Evolutionary conservation across 2,888 invertebrate species (phyloP).

Genomic region (Icerya purchasi): DNA sequence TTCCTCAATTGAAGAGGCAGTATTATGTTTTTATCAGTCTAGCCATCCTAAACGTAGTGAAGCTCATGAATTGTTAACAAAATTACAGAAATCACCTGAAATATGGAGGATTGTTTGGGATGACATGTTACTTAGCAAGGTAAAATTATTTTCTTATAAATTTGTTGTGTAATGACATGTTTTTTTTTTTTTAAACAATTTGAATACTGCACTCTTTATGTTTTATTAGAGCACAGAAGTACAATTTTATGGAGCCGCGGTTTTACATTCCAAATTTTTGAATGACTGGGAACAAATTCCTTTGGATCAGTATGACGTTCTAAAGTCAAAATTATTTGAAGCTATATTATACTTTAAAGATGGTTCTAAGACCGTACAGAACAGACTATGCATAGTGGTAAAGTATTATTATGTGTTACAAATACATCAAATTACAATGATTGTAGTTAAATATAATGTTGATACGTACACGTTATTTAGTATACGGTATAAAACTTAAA

Average conservation of each 20-base stretch:
- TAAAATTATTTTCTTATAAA: conserved; percentile 24
- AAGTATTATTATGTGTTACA: too few species aligned
- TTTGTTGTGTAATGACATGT: background rate
- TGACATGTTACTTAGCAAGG: conserved; percentile 58
- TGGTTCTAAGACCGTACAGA: conserved; percentile 67
- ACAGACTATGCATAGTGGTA: conserved; percentile 71
- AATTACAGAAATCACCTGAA: conserved; percentile 61
- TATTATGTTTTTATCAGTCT: conserved; percentile 11
- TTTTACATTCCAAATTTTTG: conserved; percentile 67
- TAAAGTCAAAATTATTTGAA: conserved; percentile 56
- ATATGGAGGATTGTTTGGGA: conserved; percentile 91
- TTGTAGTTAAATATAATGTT: background rate
- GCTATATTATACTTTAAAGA: conserved; percentile 51
- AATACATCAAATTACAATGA: background rate
- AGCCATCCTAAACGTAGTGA: conserved; percentile 7
- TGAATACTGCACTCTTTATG: background rate
- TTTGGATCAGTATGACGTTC: conserved; percentile 46
- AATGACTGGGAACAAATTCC: conserved; percentile 74
- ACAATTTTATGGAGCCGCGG: conserved; percentile 83
- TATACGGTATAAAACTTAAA: background rate
- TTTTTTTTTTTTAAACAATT: background rate
- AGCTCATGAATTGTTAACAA: conserved; percentile 31
- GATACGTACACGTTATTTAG: background rate
- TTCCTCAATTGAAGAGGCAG: conserved; percentile 12
- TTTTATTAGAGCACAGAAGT: conserved; percentile 54